A percentile compares a stretch with the other conserved stretches of the same genome.
Evolutionary conservation across 2,113 vertebrate genomes (phyloP).

Genomic region (Vimba vimba): DNA sequence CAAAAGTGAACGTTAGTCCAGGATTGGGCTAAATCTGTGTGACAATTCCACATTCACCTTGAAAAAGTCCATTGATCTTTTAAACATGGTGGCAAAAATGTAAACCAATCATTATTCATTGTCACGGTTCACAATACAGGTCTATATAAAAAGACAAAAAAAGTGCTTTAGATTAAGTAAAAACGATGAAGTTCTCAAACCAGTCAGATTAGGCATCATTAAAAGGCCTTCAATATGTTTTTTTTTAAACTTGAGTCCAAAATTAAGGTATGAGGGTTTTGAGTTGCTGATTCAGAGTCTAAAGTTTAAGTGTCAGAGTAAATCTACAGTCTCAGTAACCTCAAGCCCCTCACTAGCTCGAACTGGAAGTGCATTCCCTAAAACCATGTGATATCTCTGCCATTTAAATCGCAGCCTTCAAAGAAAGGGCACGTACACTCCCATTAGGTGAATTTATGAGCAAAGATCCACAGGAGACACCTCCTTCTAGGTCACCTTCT

Average conservation of each 20-base stretch:
- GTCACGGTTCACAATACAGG: slow-evolving; percentile 71
- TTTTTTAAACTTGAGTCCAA: background rate
- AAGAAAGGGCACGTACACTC: slow-evolving; percentile 13
- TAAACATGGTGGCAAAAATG: slow-evolving; percentile 24
- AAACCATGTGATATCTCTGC: background rate
- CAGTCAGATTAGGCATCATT: slow-evolving; percentile 25
- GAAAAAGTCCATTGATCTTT: background rate
- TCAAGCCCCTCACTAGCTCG: background rate
- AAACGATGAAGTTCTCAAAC: slow-evolving; percentile 61
- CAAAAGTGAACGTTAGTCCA: background rate
- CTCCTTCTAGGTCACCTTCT: slow-evolving; percentile 11
- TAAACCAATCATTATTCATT: slow-evolving; percentile 66
- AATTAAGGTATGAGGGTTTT: slow-evolving; percentile 29
- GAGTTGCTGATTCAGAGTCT: slow-evolving; percentile 22
- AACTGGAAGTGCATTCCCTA: slow-evolving; percentile 36
- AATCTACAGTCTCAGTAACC: slow-evolving; percentile 31
- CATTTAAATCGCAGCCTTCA: slow-evolving; percentile 36
- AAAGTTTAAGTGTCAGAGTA: slow-evolving; percentile 32
- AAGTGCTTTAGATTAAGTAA: slow-evolving; percentile 77
- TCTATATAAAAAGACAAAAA: slow-evolving; percentile 61
- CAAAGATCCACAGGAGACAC: slow-evolving; percentile 48
- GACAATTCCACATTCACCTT: slow-evolving; percentile 20
- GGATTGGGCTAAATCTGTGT: background rate
- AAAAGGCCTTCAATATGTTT: background rate
- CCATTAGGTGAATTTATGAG: slow-evolving; percentile 43